phyloP scores from a whole-genome alignment of 1,140 invertebrate species.

The Myzus persicae region DNA sequence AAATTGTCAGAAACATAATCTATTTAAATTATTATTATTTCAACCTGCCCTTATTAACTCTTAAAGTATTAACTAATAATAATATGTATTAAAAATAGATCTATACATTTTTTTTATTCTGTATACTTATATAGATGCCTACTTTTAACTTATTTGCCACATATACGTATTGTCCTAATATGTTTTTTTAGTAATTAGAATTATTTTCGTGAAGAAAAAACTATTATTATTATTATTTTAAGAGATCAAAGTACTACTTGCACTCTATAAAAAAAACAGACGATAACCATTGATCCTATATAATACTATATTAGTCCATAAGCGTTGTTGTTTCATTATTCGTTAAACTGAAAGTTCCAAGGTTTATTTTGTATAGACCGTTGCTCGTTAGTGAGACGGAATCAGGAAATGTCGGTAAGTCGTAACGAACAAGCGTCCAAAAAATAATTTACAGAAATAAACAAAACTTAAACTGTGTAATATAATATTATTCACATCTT shows the following conservation, averaged over 20 bases:
- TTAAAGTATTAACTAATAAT: too few relatives aligned
- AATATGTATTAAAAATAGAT: too few relatives aligned
- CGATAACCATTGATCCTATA: not conserved
- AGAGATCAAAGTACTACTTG: not conserved
- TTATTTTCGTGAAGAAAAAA: too few relatives aligned
- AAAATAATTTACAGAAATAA: not conserved
- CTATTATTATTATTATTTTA: not conserved
- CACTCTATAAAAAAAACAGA: not conserved
- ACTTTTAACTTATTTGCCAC: too few relatives aligned
- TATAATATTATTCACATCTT: not conserved
- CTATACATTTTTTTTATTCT: too few relatives aligned
- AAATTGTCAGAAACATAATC: too few relatives aligned
- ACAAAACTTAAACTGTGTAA: not conserved
- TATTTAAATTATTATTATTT: too few relatives aligned
- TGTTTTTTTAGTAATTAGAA: too few relatives aligned
- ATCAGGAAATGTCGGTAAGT: not conserved
- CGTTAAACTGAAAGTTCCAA: not conserved
- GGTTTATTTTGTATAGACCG: not conserved
- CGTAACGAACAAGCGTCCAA: not conserved
- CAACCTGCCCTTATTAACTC: too few relatives aligned
- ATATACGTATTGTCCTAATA: too few relatives aligned
- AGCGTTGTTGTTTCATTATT: not conserved
- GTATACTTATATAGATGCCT: too few relatives aligned
- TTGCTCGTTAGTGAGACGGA: not conserved
- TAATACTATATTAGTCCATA: not conserved